phyloP scores from a whole-genome alignment of 2,113 vertebrate genomes.

The Plecotus auritus region DNA sequence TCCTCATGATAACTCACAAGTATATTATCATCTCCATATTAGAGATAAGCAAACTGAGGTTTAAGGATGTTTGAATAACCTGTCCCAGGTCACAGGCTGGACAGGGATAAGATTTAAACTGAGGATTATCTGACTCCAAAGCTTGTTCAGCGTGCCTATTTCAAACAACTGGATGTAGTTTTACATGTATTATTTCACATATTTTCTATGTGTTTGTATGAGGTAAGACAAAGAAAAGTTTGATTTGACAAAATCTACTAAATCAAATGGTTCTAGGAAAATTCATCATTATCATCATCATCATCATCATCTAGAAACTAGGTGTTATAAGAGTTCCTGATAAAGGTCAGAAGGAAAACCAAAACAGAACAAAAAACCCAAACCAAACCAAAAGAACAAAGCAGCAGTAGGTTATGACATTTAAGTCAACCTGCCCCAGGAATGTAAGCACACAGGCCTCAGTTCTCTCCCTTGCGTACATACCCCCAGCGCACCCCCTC shows the following conservation, averaged over 20 bases:
- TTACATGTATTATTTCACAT: background rate
- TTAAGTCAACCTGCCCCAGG: background rate
- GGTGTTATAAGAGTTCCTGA: background rate
- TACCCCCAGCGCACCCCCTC: accelerated
- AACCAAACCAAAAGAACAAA: background rate
- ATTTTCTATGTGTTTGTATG: background rate
- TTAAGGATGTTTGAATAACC: background rate
- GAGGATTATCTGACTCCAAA: background rate
- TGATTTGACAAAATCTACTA: conserved; percentile 44
- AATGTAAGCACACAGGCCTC: background rate
- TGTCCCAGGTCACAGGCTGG: background rate
- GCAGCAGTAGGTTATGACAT: background rate
- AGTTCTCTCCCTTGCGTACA: background rate
- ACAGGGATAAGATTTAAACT: background rate
- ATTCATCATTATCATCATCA: background rate
- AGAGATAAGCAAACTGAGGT: background rate
- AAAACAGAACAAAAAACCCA: background rate
- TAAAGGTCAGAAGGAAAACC: background rate
- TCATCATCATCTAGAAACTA: background rate
- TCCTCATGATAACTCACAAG: background rate
- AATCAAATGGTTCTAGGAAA: conserved; percentile 32
- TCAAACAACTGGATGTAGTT: background rate
- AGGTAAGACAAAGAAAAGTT: conserved; percentile 2
- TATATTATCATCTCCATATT: background rate
- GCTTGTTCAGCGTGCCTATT: background rate